A percentile compares a stretch with the other conserved stretches of the same genome.
Evolutionary conservation across 2,888 invertebrate species (phyloP).

Genomic region (Ectobius pallidus): DNA sequence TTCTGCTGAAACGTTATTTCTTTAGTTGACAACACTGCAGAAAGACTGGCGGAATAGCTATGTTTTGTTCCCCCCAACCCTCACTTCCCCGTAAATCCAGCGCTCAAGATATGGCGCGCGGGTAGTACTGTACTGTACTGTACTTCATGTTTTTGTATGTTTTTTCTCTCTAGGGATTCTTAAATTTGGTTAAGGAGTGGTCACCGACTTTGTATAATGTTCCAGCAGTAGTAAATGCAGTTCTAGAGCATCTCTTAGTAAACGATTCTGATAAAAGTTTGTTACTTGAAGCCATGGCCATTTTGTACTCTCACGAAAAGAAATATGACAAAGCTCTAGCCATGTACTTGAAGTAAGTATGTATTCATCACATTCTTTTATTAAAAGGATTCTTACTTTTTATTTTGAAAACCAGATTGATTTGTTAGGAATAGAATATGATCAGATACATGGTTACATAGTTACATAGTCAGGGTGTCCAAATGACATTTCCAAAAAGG

Average conservation of each 20-base stretch:
- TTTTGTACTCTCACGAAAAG: conserved; percentile 84
- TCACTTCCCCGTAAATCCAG: too few relatives aligned
- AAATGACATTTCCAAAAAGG: too few relatives aligned
- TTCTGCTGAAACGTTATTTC: too few relatives aligned
- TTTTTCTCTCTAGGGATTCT: conserved; percentile 66
- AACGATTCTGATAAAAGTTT: conserved; percentile 73
- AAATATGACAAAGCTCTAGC: conserved; percentile 91
- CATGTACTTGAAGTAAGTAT: conserved; percentile 82
- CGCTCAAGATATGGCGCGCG: too few relatives aligned
- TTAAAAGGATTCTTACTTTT: not conserved
- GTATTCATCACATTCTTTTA: not conserved
- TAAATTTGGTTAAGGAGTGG: conserved; percentile 88
- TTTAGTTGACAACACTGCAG: too few relatives aligned
- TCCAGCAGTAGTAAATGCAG: conserved; percentile 82
- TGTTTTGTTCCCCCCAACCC: too few relatives aligned
- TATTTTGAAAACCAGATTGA: not conserved
- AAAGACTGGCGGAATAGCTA: too few relatives aligned
- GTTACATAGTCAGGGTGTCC: too few relatives aligned
- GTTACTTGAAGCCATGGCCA: conserved; percentile 85
- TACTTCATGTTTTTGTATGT: too few relatives aligned
- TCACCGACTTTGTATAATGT: conserved; percentile 82
- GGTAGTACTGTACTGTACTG: too few relatives aligned
- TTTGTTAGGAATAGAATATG: too few relatives aligned
- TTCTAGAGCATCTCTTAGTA: conserved; percentile 76
- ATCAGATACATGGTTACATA: too few relatives aligned